Conservation (phyloP, 2,797 vertebrate genomes). For the Cyclura pinguis region DNA sequence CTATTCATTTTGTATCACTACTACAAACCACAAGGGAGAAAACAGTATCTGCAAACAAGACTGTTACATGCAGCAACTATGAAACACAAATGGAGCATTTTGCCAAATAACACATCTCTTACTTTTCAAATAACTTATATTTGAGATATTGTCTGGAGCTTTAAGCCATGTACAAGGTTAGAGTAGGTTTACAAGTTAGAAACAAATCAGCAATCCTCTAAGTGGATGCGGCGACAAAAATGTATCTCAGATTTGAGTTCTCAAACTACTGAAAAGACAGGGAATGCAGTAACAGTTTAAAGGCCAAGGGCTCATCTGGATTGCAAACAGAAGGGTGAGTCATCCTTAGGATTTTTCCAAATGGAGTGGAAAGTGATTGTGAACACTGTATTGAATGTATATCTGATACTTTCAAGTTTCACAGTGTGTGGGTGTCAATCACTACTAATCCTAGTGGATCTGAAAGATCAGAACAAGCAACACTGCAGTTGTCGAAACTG, state of each 20-base stretch:
- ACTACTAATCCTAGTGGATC: not conserved
- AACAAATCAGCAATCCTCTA: not conserved
- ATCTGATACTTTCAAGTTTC: not conserved
- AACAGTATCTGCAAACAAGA: not conserved
- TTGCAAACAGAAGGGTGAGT: not conserved
- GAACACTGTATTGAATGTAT: not conserved
- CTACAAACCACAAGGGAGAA: not conserved
- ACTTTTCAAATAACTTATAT: too few species aligned
- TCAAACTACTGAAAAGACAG: not conserved
- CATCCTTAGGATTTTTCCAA: not conserved
- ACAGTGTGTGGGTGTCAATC: not conserved
- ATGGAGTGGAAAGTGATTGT: not conserved
- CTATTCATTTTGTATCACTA: not conserved
- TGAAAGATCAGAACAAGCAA: not conserved
- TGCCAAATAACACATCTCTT: not conserved
- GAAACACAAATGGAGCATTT: not conserved
- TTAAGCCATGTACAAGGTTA: not conserved
- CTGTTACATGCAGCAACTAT: too few species aligned
- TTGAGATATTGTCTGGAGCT: not conserved
- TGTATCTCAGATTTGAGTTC: not conserved
- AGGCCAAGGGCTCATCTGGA: not conserved
- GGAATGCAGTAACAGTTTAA: not conserved
- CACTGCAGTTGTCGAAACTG: not conserved
- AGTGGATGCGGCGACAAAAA: not conserved
- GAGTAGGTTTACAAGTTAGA: not conserved